These are phyloP conservation scores for Euthynnus affinis DNA, from an alignment of 2,797 vertebrate species.

Conservation along the genomic window DNA sequence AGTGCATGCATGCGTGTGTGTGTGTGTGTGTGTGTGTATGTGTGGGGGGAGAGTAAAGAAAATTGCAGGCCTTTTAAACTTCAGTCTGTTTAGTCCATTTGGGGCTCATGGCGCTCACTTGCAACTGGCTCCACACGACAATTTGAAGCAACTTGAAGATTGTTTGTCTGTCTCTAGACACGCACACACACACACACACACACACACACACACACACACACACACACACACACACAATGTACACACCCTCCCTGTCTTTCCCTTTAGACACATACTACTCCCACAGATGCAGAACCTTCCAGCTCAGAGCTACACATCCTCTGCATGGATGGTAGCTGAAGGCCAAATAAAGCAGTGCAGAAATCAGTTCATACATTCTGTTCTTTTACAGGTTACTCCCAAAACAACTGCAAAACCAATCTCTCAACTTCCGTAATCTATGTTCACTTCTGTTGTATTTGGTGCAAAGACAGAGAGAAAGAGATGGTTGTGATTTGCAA, in stretches of 20 bases:
- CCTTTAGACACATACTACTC: slow-evolving; percentile 36
- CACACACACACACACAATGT: slow-evolving; percentile 19
- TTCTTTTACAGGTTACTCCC: slow-evolving; percentile 41
- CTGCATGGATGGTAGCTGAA: slow-evolving; percentile 30
- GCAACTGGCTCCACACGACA: slow-evolving; percentile 40
- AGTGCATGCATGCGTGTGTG: neutral
- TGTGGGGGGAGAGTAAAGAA: slow-evolving; percentile 12
- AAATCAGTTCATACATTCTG: slow-evolving; percentile 40
- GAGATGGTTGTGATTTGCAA: too few species aligned
- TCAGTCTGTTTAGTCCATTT: slow-evolving; percentile 64
- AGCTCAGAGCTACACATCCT: slow-evolving; percentile 50
- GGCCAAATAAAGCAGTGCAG: slow-evolving; percentile 51
- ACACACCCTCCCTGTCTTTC: slow-evolving; percentile 18
- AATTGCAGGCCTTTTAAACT: slow-evolving; percentile 50
- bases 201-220: slow-evolving; percentile 13
- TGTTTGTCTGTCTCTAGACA: slow-evolving; percentile 52
- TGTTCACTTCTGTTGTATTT: slow-evolving; percentile 16
- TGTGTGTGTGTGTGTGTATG: slow-evolving; percentile 11
- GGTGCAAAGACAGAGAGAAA: neutral
- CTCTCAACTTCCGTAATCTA: slow-evolving; percentile 2
- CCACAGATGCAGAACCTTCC: slow-evolving; percentile 47
- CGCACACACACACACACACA: slow-evolving; percentile 29
- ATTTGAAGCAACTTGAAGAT: slow-evolving; percentile 55
- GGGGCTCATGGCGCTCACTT: slow-evolving; percentile 18
- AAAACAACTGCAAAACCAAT: slow-evolving; percentile 38